Evolutionary conservation across 30 jellyfish, hydroid and myxozoan species (phyloP), one percentile per base, ranked within the genome.

Genomic region (Pseudorhiza aurosa): DNA sequence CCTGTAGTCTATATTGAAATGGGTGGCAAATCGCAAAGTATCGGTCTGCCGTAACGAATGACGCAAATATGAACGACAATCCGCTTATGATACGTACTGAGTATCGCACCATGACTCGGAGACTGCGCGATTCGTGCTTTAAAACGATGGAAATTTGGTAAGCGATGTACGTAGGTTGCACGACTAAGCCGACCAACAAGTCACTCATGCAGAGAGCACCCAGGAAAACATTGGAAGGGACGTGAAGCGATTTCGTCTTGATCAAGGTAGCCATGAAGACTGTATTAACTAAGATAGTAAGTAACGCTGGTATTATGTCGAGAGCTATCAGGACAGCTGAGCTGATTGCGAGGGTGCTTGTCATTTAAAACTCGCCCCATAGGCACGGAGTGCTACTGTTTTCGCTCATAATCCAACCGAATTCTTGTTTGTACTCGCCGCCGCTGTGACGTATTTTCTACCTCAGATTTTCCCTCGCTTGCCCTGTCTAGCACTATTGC

Each of bases 11-110:
- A 22, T 77, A 60, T 1, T 37, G 58, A 37, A 59, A 77, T 31
- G 89, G 89, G 43, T 62, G 75, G 49, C 89, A 77, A 15, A 77
- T 77, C 15, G 89, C 81, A 26, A 77, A 27, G 12, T 77, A 77
- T 46, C 89, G 44, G 49, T 77, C 89, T 11, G 31, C 74, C 35
- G 78, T 77, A 12, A 77, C 77, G 37, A 60, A 58, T 31, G 65
- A 59, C 10, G 82, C 82, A 75, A 77, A 77, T 7, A 62, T 28
- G 62, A 77, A 77, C 36, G 89, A 77, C 7, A 77, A 46, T n/a
- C 89, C 89, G 14, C 74, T 39, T 8, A 59, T 63, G 31, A 60
- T 31, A 17, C 36, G 42, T 26, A 42, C 43, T 15, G 77, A 24
- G 33, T 58, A 33, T 8, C 68, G 29, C 2, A 63, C 25, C 36